Conservation (phyloP, 2,797 vertebrate genomes). For the Ciconia nigra region DNA sequence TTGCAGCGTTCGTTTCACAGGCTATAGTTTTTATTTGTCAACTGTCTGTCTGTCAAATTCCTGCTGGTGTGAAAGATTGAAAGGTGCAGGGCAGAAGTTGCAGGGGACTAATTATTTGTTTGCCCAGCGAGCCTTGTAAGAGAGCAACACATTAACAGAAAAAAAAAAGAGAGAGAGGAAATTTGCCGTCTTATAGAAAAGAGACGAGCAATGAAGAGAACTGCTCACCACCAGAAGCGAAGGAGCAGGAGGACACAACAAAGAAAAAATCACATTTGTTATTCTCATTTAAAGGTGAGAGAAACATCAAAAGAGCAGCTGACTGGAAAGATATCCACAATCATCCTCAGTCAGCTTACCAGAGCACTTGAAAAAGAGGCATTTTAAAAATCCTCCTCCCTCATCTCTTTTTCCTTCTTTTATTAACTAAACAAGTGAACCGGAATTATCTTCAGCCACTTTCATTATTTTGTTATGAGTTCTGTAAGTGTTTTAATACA, state of each 20-base stretch:
- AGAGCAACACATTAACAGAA: not conserved
- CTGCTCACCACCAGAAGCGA: not conserved
- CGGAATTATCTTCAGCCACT: not conserved
- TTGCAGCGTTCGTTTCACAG: not conserved
- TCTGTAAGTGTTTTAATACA: not conserved
- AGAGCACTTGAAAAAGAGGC: not conserved
- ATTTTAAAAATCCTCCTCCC: not conserved
- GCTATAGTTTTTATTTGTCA: not conserved
- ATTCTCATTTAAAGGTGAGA: not conserved
- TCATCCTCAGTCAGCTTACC: not conserved
- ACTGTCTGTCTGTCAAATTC: not conserved
- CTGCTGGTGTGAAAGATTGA: not conserved
- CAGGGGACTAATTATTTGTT: not conserved
- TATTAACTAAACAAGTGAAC: not conserved
- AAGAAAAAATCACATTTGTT: not conserved
- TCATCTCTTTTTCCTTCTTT: not conserved
- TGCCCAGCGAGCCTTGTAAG: not conserved
- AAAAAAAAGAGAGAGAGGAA: not conserved
- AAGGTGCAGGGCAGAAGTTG: not conserved
- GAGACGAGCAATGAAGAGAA: not conserved
- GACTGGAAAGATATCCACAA: not conserved
- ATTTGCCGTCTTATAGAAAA: not conserved
- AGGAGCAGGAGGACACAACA: not conserved
- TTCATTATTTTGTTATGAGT: not conserved
- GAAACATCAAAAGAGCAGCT: not conserved